phyloP scores from a whole-genome alignment of 2,113 vertebrate species.

The Bubo blakistoni region DNA sequence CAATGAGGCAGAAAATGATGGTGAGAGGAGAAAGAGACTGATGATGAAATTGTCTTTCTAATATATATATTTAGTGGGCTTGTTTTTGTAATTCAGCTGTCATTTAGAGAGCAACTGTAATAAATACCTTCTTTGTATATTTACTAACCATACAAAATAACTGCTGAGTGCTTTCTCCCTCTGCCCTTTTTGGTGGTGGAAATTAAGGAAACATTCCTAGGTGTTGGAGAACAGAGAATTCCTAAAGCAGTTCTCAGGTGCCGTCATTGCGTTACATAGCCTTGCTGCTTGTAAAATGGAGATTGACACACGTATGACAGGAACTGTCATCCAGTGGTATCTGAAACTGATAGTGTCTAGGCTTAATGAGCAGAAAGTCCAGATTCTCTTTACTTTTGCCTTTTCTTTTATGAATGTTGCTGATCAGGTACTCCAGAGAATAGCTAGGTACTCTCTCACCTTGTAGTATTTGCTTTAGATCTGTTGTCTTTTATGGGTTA shows the following conservation, averaged over 20 bases:
- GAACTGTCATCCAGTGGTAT: neutral
- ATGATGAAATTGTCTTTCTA: neutral
- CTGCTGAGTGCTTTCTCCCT: neutral
- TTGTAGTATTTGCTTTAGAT: neutral
- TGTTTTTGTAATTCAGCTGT: neutral
- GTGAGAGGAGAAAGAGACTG: neutral
- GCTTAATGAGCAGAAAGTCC: neutral
- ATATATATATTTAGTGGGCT: neutral
- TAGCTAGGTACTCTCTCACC: neutral
- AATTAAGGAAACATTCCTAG: neutral
- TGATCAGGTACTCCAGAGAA: neutral
- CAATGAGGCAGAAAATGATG: neutral
- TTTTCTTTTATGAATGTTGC: neutral
- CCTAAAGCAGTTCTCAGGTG: neutral
- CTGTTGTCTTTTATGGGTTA: neutral
- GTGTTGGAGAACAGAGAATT: neutral
- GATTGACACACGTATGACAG: neutral
- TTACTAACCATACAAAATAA: neutral
- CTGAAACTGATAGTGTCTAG: neutral
- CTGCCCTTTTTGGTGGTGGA: neutral
- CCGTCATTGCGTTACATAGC: neutral
- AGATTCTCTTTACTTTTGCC: neutral
- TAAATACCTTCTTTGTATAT: neutral
- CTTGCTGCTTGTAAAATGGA: fast-evolving
- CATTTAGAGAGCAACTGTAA: neutral